phyloP scores from a whole-genome alignment of 2,797 vertebrate genomes.

The Odontamblyopus rebecca region DNA sequence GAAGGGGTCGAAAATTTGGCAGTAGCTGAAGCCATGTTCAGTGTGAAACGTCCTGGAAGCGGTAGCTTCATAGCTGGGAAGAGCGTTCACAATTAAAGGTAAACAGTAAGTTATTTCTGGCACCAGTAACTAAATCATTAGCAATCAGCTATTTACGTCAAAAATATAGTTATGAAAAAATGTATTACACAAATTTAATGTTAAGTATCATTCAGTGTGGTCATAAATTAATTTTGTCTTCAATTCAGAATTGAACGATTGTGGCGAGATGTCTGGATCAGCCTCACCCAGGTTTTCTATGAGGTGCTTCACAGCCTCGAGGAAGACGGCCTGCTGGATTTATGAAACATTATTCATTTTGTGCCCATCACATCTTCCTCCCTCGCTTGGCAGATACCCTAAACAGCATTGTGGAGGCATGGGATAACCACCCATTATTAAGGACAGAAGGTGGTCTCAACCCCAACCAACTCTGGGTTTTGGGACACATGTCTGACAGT shows the following conservation, averaged over 20 bases:
- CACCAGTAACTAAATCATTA: not conserved
- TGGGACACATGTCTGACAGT: not conserved
- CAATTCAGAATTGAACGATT: not conserved
- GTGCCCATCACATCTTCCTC: not conserved
- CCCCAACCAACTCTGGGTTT: constrained; percentile 3
- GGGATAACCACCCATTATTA: not conserved
- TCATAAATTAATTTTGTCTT: not conserved
- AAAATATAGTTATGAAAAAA: not conserved
- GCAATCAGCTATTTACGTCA: not conserved
- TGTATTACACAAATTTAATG: not conserved
- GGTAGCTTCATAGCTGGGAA: not conserved
- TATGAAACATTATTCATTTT: not conserved
- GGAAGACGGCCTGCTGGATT: not conserved
- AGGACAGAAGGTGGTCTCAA: not conserved
- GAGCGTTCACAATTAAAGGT: constrained; percentile 2
- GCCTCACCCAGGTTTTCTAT: not conserved
- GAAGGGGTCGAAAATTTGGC: constrained; percentile 1
- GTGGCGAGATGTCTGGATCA: not conserved
- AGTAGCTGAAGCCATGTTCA: not conserved
- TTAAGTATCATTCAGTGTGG: not conserved
- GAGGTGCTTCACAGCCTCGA: not conserved
- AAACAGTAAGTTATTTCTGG: too few relatives aligned
- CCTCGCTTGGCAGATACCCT: not conserved
- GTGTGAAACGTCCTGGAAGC: not conserved
- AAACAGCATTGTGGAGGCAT: not conserved